These are phyloP conservation scores for Daktulosphaira vitifoliae DNA, from an alignment of 1,140 invertebrate genomes.

Conservation along the genomic window DNA sequence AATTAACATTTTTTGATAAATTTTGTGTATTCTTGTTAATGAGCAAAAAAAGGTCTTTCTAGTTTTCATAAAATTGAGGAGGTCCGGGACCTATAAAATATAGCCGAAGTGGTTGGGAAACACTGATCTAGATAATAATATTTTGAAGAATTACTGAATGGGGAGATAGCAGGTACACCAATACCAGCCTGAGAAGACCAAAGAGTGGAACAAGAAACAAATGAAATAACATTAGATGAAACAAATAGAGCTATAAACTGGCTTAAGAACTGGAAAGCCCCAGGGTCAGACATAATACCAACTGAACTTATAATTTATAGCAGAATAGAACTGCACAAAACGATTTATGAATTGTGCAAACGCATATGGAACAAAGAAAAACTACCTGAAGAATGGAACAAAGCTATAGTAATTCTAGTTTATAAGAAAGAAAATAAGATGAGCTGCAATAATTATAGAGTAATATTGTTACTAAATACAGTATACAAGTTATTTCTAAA, in stretches of 20 bases:
- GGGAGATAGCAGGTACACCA: background rate
- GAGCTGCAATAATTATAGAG: constrained; percentile 38
- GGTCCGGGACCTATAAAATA: too few species aligned
- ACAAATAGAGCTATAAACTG: background rate
- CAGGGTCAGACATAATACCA: background rate
- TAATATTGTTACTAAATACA: constrained; percentile 34
- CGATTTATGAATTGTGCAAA: constrained; percentile 5
- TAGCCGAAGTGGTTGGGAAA: too few species aligned
- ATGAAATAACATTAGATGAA: background rate
- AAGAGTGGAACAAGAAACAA: background rate
- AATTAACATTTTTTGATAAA: too few species aligned
- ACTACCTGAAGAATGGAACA: constrained; percentile 38
- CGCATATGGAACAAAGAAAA: constrained; percentile 33
- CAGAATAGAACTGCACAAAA: background rate
- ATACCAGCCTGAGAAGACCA: background rate
- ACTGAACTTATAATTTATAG: background rate
- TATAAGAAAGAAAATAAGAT: constrained; percentile 39
- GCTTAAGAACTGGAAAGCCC: background rate
- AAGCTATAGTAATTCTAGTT: constrained; percentile 36
- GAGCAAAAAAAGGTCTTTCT: too few species aligned
- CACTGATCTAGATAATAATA: too few species aligned
- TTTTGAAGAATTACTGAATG: background rate
- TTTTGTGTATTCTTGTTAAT: too few species aligned
- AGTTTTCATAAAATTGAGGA: too few species aligned
- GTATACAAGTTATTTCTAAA: constrained; percentile 28